Evolutionary conservation across 1,140 invertebrate species (phyloP).

Genomic region (Callitettix versicolor): DNA sequence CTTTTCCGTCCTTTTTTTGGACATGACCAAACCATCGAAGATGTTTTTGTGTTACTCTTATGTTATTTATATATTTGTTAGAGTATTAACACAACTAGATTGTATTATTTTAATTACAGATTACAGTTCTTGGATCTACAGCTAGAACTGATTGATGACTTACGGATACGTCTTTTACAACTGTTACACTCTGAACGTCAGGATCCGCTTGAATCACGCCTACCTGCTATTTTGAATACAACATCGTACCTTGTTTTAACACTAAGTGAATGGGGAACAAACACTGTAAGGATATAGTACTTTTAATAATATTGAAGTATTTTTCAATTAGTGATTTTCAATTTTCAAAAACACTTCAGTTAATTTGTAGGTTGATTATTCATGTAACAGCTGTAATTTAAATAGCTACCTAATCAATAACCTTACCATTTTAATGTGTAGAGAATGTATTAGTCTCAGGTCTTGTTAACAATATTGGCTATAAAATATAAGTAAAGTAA

Average conservation of each 20-base stretch:
- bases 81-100: no score
- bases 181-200: constrained; percentile 48
- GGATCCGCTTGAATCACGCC: constrained; percentile 46
- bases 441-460: no score
- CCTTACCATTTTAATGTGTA: no score
- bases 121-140: constrained; percentile 82
- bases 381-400: not conserved
- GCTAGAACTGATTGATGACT: constrained; percentile 81
- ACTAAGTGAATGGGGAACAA: constrained; percentile 76
- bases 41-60: no score
- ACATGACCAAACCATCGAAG: no score
- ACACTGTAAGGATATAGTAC: constrained; percentile 48
- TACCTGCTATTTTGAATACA: constrained; percentile 70
- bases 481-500: no score
- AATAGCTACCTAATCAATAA: no score
- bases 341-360: not conserved
- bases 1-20: no score
- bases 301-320: not conserved
- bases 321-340: not conserved
- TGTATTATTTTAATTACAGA: constrained; percentile 32
- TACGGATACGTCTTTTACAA: constrained; percentile 68
- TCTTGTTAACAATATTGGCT: no score
- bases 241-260: constrained; percentile 68
- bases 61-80: no score
- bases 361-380: not conserved